Evolutionary conservation across 1,140 invertebrate genomes (phyloP).

Genomic region (Drosophila parvula): DNA sequence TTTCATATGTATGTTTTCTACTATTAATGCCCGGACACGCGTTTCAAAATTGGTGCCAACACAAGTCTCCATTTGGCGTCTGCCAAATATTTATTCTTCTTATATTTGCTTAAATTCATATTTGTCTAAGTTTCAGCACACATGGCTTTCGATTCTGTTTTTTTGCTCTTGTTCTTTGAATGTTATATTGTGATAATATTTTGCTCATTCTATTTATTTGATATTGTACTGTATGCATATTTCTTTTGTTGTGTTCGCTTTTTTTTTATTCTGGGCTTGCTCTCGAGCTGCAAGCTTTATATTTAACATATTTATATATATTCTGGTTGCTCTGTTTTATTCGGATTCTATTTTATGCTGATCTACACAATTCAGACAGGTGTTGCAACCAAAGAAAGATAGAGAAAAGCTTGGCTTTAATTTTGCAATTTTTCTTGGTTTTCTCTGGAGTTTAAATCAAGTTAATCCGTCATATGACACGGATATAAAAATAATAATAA

Average conservation of each 20-base stretch:
- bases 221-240: constrained; percentile 43
- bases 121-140: constrained; percentile 44
- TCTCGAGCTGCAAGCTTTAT: constrained; percentile 39
- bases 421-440: not conserved
- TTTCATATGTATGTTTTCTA: not conserved
- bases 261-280: constrained; percentile 22
- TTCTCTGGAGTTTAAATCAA: not conserved
- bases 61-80: constrained; percentile 22
- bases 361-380: constrained; percentile 55
- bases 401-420: constrained; percentile 11
- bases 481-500: too few relatives aligned
- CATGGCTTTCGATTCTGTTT: constrained; percentile 12
- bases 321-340: constrained; percentile 25
- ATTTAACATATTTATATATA: constrained; percentile 29
- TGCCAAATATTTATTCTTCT: constrained; percentile 29
- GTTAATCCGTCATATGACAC: not conserved
- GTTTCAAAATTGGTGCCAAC: constrained; percentile 4
- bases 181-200: constrained; percentile 40
- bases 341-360: constrained; percentile 59
- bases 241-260: constrained; percentile 31
- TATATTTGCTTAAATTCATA: constrained; percentile 41
- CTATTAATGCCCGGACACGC: constrained; percentile 8
- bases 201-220: constrained; percentile 40
- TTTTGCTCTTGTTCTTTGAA: constrained; percentile 15
- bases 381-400: constrained; percentile 60